phyloP scores from a whole-genome alignment of 1,140 invertebrate species.

The Zaprionus taronus region DNA sequence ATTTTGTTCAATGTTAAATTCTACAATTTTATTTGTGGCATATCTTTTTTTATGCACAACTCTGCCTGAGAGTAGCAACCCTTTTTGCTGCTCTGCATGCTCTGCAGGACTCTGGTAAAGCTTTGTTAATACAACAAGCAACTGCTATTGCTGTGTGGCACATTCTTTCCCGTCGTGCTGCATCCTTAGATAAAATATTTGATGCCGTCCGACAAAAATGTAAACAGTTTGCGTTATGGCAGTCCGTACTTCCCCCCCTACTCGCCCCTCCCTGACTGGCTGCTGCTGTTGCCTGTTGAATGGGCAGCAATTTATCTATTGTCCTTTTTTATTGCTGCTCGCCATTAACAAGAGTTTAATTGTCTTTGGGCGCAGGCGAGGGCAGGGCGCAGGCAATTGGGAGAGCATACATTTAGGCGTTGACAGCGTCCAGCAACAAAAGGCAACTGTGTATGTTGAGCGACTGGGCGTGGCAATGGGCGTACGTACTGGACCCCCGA shows the following conservation, averaged over 20 bases:
- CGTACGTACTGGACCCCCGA: neutral
- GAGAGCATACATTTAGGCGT: slow-evolving; percentile 36
- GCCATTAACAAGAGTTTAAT: slow-evolving; percentile 56
- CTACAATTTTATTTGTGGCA: too few species aligned
- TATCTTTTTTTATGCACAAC: too few species aligned
- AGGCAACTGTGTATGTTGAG: slow-evolving; percentile 29
- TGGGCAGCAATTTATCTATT: slow-evolving; percentile 48
- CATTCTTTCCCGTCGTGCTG: neutral
- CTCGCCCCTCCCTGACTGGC: neutral
- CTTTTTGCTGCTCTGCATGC: too few species aligned
- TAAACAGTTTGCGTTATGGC: slow-evolving; percentile 30
- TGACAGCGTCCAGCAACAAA: slow-evolving; percentile 44
- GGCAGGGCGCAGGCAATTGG: slow-evolving; percentile 1
- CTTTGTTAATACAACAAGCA: too few species aligned
- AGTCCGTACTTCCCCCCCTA: neutral
- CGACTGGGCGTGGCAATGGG: slow-evolving; percentile 4
- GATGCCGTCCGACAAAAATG: slow-evolving; percentile 1
- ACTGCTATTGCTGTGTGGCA: neutral
- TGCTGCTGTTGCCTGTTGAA: slow-evolving; percentile 22
- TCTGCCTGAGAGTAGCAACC: too few species aligned
- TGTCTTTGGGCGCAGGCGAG: slow-evolving; percentile 36
- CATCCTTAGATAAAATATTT: slow-evolving; percentile 7
- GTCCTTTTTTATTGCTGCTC: slow-evolving; percentile 46
- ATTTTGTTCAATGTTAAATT: too few species aligned
- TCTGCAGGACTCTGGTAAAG: too few species aligned